These are phyloP conservation scores for Gryon sp. DNA, from an alignment of 1,140 invertebrate species.

Conservation along the genomic window DNA sequence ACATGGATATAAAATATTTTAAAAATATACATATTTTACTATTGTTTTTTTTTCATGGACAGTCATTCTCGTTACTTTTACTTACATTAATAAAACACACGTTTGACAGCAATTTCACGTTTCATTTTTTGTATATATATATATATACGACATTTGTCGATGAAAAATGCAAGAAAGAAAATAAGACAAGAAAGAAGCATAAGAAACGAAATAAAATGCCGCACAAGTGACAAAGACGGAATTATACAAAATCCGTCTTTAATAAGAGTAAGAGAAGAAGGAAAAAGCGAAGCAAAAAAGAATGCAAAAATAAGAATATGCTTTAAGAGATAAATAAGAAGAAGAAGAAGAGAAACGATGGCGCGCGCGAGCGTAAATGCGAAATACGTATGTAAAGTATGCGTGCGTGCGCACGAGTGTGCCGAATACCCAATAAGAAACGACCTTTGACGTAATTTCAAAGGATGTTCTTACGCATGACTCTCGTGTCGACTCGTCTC, in stretches of 20 bases:
- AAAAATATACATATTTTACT: too few species aligned
- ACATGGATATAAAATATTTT: too few species aligned
- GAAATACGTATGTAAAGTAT: constrained; percentile 50
- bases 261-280: neutral
- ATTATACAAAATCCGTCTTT: too few species aligned
- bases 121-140: too few species aligned
- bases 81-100: constrained; percentile 41
- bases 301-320: constrained; percentile 7
- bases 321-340: too few species aligned
- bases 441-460: constrained; percentile 63
- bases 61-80: constrained; percentile 47
- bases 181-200: constrained; percentile 5
- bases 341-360: constrained; percentile 32
- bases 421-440: constrained; percentile 59
- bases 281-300: neutral
- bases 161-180: neutral
- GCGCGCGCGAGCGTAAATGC: constrained; percentile 54
- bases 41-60: too few species aligned
- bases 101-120: constrained; percentile 44
- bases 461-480: constrained; percentile 38
- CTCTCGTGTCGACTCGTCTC: constrained; percentile 39
- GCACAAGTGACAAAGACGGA: too few species aligned
- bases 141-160: too few species aligned
- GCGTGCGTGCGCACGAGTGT: constrained; percentile 42
- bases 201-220: constrained; percentile 3